A percentile compares a stretch with the other conserved stretches of the same genome.
phyloP scores from a whole-genome alignment of 2,888 invertebrate genomes.

The Cheilosia pagana region DNA sequence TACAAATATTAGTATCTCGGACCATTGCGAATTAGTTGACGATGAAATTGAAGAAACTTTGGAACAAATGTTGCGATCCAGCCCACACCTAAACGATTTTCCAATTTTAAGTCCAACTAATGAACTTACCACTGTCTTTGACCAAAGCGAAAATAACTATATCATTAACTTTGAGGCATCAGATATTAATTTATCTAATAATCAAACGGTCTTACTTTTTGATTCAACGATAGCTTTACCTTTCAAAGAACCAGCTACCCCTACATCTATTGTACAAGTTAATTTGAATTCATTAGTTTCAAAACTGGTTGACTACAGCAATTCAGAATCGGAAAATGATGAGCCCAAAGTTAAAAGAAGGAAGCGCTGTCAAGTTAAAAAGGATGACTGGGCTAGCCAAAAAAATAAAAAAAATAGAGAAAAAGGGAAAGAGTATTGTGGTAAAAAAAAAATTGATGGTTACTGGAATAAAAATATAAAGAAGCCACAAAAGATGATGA shows the following conservation, averaged over 20 bases:
- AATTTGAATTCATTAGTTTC: neutral
- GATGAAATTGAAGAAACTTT: slow-evolving; percentile 1
- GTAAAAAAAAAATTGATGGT: slow-evolving; percentile 2
- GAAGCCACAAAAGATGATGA: slow-evolving; percentile 1
- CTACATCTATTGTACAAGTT: neutral
- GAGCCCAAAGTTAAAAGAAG: slow-evolving; percentile 6
- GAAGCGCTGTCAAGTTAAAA: slow-evolving; percentile 13
- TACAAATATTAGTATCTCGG: neutral
- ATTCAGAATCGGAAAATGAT: slow-evolving; percentile 9
- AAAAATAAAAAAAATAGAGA: slow-evolving; percentile 9
- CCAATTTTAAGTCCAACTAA: slow-evolving; percentile 16
- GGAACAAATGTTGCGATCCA: slow-evolving; percentile 2
- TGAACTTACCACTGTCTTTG: slow-evolving; percentile 1
- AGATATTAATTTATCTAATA: slow-evolving; percentile 12
- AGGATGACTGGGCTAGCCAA: slow-evolving; percentile 8
- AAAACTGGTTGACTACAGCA: slow-evolving; percentile 16
- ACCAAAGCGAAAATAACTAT: neutral
- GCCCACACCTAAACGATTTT: slow-evolving; percentile 3
- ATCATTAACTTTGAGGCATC: slow-evolving; percentile 7
- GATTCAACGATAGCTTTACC: neutral
- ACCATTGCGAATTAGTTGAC: neutral
- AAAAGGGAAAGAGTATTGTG: slow-evolving; percentile 1
- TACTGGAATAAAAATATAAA: slow-evolving; percentile 2
- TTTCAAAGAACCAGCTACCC: slow-evolving; percentile 11
- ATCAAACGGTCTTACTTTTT: slow-evolving; percentile 1